A percentile compares a stretch with the other conserved stretches of the same genome.
Evolutionary conservation across 2,888 invertebrate species (phyloP).

Genomic region (Glyphotaelius pellucidus): DNA sequence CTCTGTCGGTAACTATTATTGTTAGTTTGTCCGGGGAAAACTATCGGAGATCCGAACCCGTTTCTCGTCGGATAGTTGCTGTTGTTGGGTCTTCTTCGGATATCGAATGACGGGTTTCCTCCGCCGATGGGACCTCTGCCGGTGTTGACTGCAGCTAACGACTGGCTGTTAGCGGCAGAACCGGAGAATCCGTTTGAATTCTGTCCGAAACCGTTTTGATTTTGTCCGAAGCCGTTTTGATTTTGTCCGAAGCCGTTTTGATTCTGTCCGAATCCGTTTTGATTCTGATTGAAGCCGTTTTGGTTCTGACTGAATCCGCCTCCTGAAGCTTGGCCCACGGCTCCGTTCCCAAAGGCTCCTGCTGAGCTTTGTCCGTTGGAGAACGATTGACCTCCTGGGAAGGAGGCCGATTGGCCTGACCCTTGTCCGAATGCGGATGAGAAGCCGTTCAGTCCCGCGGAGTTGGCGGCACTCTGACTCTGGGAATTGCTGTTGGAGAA

Average conservation of each 20-base stretch:
- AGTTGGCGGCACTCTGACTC: conserved; percentile 66
- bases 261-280: conserved; percentile 49
- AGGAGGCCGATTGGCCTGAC: conserved; percentile 69
- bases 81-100: conserved; percentile 15
- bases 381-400: conserved; percentile 69
- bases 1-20: conserved; percentile 49
- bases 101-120: neutral
- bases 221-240: conserved; percentile 38
- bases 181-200: conserved; percentile 36
- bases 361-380: conserved; percentile 58
- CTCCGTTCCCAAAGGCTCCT: conserved; percentile 63
- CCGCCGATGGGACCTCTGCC: conserved; percentile 16
- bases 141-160: conserved; percentile 35
- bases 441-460: conserved; percentile 67
- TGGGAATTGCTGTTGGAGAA: conserved; percentile 61
- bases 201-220: conserved; percentile 53
- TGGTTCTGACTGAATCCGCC: conserved; percentile 50
- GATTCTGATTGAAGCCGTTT: conserved; percentile 51
- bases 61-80: conserved; percentile 26
- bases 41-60: conserved; percentile 50
- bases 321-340: conserved; percentile 56
- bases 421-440: conserved; percentile 63
- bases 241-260: conserved; percentile 52
- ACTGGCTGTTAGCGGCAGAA: conserved; percentile 56
- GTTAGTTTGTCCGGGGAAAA: conserved; percentile 60